Percentiles rank a stretch among this genome's conserved stretches.
phyloP scores from a whole-genome alignment of 2,888 invertebrate genomes.

The Plagodis pulveraria region DNA sequence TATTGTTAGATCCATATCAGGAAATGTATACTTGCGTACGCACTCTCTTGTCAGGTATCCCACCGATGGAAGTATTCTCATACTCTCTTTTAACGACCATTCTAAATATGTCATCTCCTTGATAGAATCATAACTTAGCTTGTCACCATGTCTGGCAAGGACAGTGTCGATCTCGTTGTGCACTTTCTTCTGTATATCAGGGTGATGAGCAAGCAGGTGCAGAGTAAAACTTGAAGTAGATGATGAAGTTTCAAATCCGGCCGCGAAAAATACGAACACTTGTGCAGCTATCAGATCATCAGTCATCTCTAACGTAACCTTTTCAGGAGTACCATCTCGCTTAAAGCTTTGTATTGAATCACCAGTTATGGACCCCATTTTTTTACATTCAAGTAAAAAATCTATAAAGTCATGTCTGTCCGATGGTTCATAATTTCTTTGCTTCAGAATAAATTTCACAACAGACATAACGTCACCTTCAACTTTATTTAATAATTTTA shows the following conservation, averaged over 20 bases:
- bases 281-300: slow-evolving; percentile 52
- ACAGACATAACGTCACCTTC: slow-evolving; percentile 30
- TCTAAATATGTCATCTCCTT: slow-evolving; percentile 49
- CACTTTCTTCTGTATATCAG: slow-evolving; percentile 60
- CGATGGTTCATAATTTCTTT: slow-evolving; percentile 55
- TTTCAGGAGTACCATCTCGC: slow-evolving; percentile 50
- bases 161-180: slow-evolving; percentile 63
- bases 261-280: slow-evolving; percentile 63
- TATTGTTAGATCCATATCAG: slow-evolving; percentile 50
- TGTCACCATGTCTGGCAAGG: slow-evolving; percentile 51
- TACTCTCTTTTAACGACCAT: slow-evolving; percentile 54
- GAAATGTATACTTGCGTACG: slow-evolving; percentile 45
- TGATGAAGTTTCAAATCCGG: slow-evolving; percentile 75
- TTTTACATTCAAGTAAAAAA: slow-evolving; percentile 48
- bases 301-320: slow-evolving; percentile 52
- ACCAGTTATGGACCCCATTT: slow-evolving; percentile 54
- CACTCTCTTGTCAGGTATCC: slow-evolving; percentile 56
- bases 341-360: slow-evolving; percentile 55
- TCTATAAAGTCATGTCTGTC: slow-evolving; percentile 58
- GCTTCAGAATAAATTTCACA: slow-evolving; percentile 45
- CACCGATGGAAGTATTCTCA: slow-evolving; percentile 57
- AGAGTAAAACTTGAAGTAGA: slow-evolving; percentile 63
- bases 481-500: slow-evolving; percentile 24
- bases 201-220: slow-evolving; percentile 65
- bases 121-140: slow-evolving; percentile 58